phyloP scores from a whole-genome alignment of 2,888 invertebrate genomes.

The Ceramica pisi region DNA sequence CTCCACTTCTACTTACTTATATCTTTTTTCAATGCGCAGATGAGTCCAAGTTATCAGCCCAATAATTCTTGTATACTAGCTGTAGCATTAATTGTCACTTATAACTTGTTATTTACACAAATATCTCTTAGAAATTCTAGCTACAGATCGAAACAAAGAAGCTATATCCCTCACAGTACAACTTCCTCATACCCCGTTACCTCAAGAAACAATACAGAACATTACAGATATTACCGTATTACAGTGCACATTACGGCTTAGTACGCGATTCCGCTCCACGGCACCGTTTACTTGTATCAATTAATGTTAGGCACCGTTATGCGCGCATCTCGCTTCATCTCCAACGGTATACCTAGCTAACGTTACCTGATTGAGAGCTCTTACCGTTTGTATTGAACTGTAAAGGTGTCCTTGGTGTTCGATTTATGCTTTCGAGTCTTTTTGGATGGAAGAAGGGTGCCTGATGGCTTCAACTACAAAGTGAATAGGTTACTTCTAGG shows the following conservation, averaged over 20 bases:
- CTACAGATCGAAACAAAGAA: constrained; percentile 25
- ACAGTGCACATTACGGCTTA: constrained; percentile 44
- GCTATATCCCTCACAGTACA: neutral
- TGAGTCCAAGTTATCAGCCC: too few relatives aligned
- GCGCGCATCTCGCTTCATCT: constrained; percentile 57
- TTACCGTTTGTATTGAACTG: constrained; percentile 8
- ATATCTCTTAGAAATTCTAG: neutral
- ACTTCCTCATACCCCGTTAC: constrained; percentile 31
- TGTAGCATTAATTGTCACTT: neutral
- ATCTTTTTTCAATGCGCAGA: too few relatives aligned
- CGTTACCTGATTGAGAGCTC: constrained; percentile 43
- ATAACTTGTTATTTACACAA: neutral
- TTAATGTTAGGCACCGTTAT: constrained; percentile 72
- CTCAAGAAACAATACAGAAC: constrained; percentile 52
- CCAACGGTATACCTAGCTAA: constrained; percentile 56
- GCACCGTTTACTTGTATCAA: constrained; percentile 74
- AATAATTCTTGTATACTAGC: neutral
- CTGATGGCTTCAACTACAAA: too few relatives aligned
- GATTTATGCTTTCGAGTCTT: neutral
- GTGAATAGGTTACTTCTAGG: too few relatives aligned
- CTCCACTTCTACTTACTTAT: too few relatives aligned
- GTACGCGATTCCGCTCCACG: constrained; percentile 64
- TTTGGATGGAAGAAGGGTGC: neutral
- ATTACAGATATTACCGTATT: constrained; percentile 54
- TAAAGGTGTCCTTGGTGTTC: constrained; percentile 1